These are phyloP conservation scores for Natrix natrix DNA, from an alignment of 2,797 vertebrate species.

Conservation along the genomic window DNA sequence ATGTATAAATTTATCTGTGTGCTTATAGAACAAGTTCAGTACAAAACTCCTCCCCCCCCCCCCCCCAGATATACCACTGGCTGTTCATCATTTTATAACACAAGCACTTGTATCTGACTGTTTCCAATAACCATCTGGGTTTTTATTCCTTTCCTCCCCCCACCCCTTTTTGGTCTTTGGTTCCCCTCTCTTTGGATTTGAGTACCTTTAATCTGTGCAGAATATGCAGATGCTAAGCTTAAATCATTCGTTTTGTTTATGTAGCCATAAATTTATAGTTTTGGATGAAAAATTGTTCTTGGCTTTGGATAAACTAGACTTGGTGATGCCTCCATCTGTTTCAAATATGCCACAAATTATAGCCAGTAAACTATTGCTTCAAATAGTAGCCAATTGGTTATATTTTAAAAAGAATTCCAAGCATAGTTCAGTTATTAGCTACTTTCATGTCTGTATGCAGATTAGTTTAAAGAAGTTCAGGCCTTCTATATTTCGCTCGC, in stretches of 20 bases:
- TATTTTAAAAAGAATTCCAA: constrained; percentile 43
- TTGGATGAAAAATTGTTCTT: constrained; percentile 74
- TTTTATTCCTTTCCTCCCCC: background rate
- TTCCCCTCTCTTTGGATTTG: constrained; percentile 49
- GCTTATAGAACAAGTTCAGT: constrained; percentile 27
- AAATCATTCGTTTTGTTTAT: constrained; percentile 74
- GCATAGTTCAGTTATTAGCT: constrained; percentile 53
- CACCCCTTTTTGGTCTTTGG: constrained; percentile 36
- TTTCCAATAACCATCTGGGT: constrained; percentile 33
- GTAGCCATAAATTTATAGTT: constrained; percentile 70
- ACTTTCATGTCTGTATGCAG: constrained; percentile 61
- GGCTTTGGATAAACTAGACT: constrained; percentile 68
- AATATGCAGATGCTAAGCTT: constrained; percentile 66
- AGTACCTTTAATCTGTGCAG: constrained; percentile 65
- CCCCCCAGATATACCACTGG: constrained; percentile 50
- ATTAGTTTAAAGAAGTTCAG: constrained; percentile 61
- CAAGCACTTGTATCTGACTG: constrained; percentile 9
- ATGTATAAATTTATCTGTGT: background rate
- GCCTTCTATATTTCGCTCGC: constrained; percentile 53
- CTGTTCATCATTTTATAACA: constrained; percentile 45
- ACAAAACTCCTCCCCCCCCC: background rate
- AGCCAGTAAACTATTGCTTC: constrained; percentile 62
- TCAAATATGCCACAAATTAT: constrained; percentile 68
- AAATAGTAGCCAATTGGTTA: constrained; percentile 60
- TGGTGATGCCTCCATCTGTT: constrained; percentile 69